Conservation (phyloP, 2,888 invertebrate species). For the Xanthorhoe spadicearia region DNA sequence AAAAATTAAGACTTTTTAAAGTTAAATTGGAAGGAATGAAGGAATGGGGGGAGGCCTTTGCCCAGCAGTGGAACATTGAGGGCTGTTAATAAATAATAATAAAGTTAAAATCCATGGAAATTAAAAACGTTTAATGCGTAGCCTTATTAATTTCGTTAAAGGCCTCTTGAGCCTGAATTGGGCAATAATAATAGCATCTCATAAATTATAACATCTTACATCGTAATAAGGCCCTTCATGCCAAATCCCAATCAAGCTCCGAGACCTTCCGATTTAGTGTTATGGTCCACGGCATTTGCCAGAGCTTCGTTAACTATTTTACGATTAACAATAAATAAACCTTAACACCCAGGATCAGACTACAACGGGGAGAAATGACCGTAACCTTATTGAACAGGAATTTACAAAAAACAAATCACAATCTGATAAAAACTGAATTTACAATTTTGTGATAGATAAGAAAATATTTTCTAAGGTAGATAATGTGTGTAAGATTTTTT, state of each 20-base stretch:
- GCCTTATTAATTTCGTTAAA: slow-evolving; percentile 9
- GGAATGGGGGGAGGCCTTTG: too few relatives aligned
- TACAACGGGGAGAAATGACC: too few relatives aligned
- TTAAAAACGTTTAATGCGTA: background rate
- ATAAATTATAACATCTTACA: slow-evolving; percentile 19
- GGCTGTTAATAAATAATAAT: too few relatives aligned
- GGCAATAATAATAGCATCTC: slow-evolving; percentile 17
- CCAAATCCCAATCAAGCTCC: slow-evolving; percentile 40
- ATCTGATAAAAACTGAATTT: background rate
- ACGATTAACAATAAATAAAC: slow-evolving; percentile 40
- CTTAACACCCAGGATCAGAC: too few relatives aligned
- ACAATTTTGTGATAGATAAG: background rate
- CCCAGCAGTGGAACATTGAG: too few relatives aligned
- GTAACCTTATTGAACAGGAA: too few relatives aligned
- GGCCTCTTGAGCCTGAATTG: slow-evolving; percentile 7
- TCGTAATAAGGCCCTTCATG: slow-evolving; percentile 32
- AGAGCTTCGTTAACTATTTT: slow-evolving; percentile 41
- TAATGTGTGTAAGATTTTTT: background rate
- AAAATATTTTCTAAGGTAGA: background rate
- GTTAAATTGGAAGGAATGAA: too few relatives aligned
- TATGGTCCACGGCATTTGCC: slow-evolving; percentile 39
- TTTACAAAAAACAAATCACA: background rate
- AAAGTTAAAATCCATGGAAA: background rate
- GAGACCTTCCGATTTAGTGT: slow-evolving; percentile 39
- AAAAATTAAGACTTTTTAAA: too few relatives aligned